Percentiles rank a stretch among this genome's conserved stretches.
Evolutionary conservation across 1,140 invertebrate species (phyloP).

Genomic region (Orchesella cincta): DNA sequence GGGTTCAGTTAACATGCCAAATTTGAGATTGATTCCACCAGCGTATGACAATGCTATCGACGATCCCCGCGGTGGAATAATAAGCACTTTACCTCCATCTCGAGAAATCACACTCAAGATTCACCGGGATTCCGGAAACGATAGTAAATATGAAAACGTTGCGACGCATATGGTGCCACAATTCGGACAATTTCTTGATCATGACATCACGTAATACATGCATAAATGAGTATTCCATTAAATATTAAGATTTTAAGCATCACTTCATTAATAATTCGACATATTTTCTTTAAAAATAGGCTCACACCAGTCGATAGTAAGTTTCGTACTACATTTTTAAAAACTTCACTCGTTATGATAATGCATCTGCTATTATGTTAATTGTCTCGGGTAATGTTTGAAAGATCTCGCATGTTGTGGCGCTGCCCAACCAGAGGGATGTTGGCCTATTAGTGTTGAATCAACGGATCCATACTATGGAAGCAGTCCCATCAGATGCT

Average conservation of each 20-base stretch:
- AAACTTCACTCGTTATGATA: no score
- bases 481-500: background rate
- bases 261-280: no score
- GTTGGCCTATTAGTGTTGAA: background rate
- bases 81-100: slow-evolving; percentile 4
- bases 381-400: no score
- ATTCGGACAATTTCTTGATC: slow-evolving; percentile 44
- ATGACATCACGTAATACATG: slow-evolving; percentile 44
- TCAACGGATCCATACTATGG: background rate
- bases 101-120: slow-evolving; percentile 31
- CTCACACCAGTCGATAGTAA: no score
- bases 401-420: background rate
- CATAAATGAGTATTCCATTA: no score
- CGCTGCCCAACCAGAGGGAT: background rate
- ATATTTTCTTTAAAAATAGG: no score
- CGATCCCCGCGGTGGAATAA: background rate
- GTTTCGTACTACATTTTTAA: no score
- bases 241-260: no score
- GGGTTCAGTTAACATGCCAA: background rate
- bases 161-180: slow-evolving; percentile 31
- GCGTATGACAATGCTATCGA: background rate
- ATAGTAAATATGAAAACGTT: slow-evolving; percentile 49
- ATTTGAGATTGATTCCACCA: background rate
- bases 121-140: slow-evolving; percentile 5
- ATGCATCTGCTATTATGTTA: no score